Conservation (phyloP, 2,888 invertebrate genomes). For the Phalera bucephala region DNA sequence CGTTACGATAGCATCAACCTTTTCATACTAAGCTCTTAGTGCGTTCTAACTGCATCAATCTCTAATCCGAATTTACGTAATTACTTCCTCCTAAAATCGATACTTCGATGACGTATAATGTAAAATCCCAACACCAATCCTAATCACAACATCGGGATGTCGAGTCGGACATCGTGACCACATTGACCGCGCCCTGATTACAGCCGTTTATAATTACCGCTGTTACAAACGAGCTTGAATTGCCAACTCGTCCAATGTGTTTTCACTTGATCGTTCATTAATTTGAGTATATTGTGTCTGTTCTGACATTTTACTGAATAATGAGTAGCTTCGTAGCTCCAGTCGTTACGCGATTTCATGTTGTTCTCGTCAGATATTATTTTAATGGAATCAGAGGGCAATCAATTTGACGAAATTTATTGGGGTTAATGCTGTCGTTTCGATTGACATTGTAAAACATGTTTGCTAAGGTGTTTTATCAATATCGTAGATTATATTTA, state of each 20-base stretch:
- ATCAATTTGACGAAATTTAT: background rate
- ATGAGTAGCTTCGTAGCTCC: constrained; percentile 45
- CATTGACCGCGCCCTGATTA: constrained; percentile 64
- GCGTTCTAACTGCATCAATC: too few species aligned
- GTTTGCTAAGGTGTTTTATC: too few species aligned
- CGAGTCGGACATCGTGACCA: constrained; percentile 41
- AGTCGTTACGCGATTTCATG: constrained; percentile 30
- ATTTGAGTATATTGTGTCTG: constrained; percentile 75
- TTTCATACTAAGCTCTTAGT: too few species aligned
- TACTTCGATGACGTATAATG: too few species aligned
- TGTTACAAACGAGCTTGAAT: constrained; percentile 72
- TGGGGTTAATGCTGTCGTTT: background rate
- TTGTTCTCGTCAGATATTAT: constrained; percentile 24
- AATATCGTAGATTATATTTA: too few species aligned
- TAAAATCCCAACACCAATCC: constrained; percentile 1
- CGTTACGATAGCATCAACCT: too few species aligned
- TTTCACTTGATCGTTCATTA: constrained; percentile 74
- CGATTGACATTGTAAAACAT: too few species aligned
- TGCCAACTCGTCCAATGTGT: constrained; percentile 67
- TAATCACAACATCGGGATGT: background rate
- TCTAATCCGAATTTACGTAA: too few species aligned
- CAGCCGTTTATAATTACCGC: constrained; percentile 71
- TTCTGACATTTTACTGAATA: constrained; percentile 64
- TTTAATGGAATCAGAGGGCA: constrained; percentile 3
- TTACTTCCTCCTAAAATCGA: too few species aligned